Conservation (phyloP, 2,797 vertebrate genomes). For the Fringilla coelebs region DNA sequence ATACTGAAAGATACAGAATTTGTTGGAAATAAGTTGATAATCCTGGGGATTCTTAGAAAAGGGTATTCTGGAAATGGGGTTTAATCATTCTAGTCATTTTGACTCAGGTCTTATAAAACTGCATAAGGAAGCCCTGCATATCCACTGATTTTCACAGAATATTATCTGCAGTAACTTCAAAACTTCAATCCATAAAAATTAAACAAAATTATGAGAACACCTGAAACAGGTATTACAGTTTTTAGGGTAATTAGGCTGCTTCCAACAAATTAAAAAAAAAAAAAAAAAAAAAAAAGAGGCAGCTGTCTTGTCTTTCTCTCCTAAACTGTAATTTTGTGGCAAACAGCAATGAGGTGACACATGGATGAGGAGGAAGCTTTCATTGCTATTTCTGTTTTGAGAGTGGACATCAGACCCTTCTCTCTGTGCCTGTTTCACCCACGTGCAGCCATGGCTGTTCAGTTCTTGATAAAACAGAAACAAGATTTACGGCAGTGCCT, state of each 20-base stretch:
- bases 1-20: not conserved
- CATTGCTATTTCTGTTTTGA: not conserved
- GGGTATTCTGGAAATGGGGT: not conserved
- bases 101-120: not conserved
- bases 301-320: not conserved
- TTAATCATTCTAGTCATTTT: not conserved
- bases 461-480: not conserved
- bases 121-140: not conserved
- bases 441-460: fast-evolving
- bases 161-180: not conserved
- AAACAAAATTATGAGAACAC: not conserved
- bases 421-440: not conserved
- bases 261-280: not conserved
- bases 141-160: not conserved
- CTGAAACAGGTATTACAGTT: not conserved
- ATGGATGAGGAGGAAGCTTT: not conserved
- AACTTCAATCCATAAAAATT: not conserved
- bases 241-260: not conserved
- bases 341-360: not conserved
- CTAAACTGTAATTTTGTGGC: not conserved
- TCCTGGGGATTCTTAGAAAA: not conserved
- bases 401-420: not conserved
- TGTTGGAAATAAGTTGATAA: not conserved
- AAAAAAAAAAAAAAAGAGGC: fast-evolving
- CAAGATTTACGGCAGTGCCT: fast-evolving